Evolutionary conservation across 2,113 vertebrate species (phyloP), one percentile per base, ranked within the genome.

Genomic region (Lagenorhynchus albirostris): DNA sequence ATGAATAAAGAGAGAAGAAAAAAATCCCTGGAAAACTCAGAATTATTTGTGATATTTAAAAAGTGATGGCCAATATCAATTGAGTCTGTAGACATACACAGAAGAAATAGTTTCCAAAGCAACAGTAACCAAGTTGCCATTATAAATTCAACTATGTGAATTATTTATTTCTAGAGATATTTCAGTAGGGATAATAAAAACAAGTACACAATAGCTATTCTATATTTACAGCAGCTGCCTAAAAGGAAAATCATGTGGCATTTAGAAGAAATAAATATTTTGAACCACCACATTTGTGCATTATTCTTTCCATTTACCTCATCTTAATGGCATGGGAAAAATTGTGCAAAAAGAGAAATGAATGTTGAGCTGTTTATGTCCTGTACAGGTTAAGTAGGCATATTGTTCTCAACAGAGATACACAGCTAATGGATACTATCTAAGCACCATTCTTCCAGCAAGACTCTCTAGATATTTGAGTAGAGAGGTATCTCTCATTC

Each of bases 21-120:
- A 90, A 50, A 62, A 14, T 71, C 55, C 26, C 38, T 83, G 50
- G 14, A 82, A 83, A 92, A 83, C 44, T 71, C 9, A 41, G 55
- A 95, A 71, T 94, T 94, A 94, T 44, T 96, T 44, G 89, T 93
- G 25, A 20, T 94, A 62, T 97, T 98, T 97, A 60, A 89, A 67
- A 97, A 96, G 88, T 44, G 83, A 82, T 10, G 96, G 26, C 36
- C 71, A 89, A 53, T 96, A 96, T 70, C 94, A 97, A 93, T 77
- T 63, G 82, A 96, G 44, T 85, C 44, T 31, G 80, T 91, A 65
- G 71, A 82, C 63, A 47, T 50, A 91, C 55, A 91, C 31, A 68
- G 83, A 97, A 73, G 76, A 97, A 96, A 76, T 91, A 95, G 91
- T 98, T 98, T 98, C 98, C 98, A 98, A 98, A 98, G 98, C 96